These are phyloP conservation scores for Chrysopa pallens DNA, from an alignment of 1,140 invertebrate genomes.

Conservation along the genomic window DNA sequence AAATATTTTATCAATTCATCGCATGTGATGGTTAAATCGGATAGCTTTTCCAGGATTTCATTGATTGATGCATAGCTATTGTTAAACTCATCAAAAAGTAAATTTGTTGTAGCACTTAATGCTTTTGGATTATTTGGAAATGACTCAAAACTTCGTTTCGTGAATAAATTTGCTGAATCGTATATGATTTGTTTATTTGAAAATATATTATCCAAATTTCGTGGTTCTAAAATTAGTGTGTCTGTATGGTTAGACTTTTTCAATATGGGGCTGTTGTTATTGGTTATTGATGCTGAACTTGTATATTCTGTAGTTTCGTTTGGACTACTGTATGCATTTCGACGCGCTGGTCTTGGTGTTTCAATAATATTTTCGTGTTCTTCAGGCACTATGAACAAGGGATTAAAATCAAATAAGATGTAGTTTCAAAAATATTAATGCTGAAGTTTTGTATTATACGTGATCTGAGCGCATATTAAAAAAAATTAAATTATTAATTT, in stretches of 20 bases:
- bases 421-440: no score
- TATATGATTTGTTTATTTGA: conserved; percentile 20
- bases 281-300: conserved; percentile 7
- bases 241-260: conserved; percentile 14
- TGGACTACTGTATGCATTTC: conserved; percentile 22
- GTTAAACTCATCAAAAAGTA: not conserved
- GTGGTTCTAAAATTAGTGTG: conserved; percentile 18
- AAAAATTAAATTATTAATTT: no score
- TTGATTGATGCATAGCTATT: no score
- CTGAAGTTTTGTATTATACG: no score
- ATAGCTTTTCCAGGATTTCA: conserved; percentile 12
- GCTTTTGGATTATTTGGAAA: not conserved
- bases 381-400: conserved; percentile 19
- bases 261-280: conserved; percentile 9
- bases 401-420: no score
- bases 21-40: no score
- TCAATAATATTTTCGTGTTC: conserved; percentile 9
- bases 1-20: no score
- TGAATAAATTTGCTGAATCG: conserved; percentile 19
- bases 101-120: not conserved
- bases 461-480: no score
- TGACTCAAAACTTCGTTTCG: conserved; percentile 13
- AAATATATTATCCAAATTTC: conserved; percentile 21
- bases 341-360: conserved; percentile 2
- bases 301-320: conserved; percentile 16